phyloP scores from a whole-genome alignment of 2,113 vertebrate species.

The Choloepus hoffmanni region DNA sequence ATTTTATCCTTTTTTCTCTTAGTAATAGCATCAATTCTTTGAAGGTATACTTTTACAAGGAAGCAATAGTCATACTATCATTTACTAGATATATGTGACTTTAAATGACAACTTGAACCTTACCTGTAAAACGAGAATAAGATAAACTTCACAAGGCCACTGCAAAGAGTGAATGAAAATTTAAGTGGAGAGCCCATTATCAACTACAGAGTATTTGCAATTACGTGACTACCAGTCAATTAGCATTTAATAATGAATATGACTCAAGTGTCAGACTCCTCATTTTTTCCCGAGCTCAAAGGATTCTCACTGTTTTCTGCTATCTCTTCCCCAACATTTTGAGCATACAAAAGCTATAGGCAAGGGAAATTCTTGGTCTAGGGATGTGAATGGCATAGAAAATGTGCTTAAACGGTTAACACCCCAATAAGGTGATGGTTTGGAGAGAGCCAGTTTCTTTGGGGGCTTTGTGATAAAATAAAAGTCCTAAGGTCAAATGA shows the following conservation, averaged over 20 bases:
- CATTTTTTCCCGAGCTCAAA: not conserved
- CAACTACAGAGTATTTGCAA: not conserved
- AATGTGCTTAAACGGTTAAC: not conserved
- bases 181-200: not conserved
- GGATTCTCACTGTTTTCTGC: not conserved
- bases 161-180: not conserved
- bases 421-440: not conserved
- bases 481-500: not conserved
- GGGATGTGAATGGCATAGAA: not conserved
- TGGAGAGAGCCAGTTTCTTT: not conserved
- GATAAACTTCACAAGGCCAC: not conserved
- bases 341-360: not conserved
- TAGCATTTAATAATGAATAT: not conserved
- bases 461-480: not conserved
- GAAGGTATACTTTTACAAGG: not conserved
- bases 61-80: not conserved
- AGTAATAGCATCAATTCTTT: not conserved
- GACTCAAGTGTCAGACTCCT: not conserved
- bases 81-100: not conserved
- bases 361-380: not conserved
- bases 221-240: not conserved
- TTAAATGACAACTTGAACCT: not conserved
- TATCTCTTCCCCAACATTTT: not conserved
- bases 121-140: constrained; percentile 23
- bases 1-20: constrained; percentile 25